phyloP scores from a whole-genome alignment of 2,888 invertebrate species.

The Melanostoma mellinum region DNA sequence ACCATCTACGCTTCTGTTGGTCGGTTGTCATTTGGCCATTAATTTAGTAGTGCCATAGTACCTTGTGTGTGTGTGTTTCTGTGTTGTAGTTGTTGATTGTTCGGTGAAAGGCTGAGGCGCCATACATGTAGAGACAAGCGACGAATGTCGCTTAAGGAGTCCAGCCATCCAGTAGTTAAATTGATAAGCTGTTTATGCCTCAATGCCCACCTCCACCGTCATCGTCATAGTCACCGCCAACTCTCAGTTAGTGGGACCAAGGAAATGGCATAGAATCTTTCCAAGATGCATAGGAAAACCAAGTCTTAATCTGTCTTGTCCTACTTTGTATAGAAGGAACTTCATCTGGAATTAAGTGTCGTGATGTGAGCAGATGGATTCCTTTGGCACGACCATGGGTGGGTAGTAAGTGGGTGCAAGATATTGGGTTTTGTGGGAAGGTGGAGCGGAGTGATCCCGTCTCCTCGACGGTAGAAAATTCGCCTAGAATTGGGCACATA shows the following conservation, averaged over 20 bases:
- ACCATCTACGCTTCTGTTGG: slow-evolving; percentile 32
- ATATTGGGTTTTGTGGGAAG: slow-evolving; percentile 2
- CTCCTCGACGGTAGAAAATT: too few species aligned
- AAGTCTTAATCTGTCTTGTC: slow-evolving; percentile 15
- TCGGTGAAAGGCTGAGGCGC: slow-evolving; percentile 57
- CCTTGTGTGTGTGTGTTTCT: slow-evolving; percentile 7
- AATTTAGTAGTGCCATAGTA: slow-evolving; percentile 40
- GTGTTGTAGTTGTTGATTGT: slow-evolving; percentile 1
- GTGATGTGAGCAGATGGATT: slow-evolving; percentile 16
- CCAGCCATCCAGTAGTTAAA: slow-evolving; percentile 32
- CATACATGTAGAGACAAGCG: slow-evolving; percentile 45
- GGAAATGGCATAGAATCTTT: slow-evolving; percentile 5
- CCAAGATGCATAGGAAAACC: not conserved
- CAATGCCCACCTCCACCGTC: too few species aligned
- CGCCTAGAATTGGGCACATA: too few species aligned
- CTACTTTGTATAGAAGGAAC: slow-evolving; percentile 14
- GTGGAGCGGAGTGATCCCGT: too few species aligned
- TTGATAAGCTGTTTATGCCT: slow-evolving; percentile 37
- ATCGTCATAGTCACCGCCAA: slow-evolving; percentile 12
- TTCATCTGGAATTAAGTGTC: slow-evolving; percentile 23
- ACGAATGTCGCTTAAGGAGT: slow-evolving; percentile 42
- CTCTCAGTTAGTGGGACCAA: slow-evolving; percentile 14
- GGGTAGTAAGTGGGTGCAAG: slow-evolving; percentile 22
- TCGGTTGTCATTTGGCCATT: slow-evolving; percentile 44
- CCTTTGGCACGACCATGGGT: slow-evolving; percentile 1